Base-by-base conservation (phyloP, 2,888 invertebrate species). In the Oasisia sp. region DNA sequence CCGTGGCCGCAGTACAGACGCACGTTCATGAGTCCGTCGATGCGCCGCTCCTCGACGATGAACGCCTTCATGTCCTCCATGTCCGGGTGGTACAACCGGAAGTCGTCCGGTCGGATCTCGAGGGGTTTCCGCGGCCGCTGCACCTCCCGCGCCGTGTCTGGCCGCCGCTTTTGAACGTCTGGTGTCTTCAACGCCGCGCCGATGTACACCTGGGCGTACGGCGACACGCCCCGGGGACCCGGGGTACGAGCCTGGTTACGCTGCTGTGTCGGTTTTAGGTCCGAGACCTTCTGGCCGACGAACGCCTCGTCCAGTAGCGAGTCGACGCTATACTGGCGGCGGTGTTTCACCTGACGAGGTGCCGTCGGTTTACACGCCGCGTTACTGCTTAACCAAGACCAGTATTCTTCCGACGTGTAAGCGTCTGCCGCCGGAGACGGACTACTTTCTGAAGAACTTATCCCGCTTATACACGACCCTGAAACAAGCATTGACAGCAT, bases 1-100 rank as follows among this genome's bases (percentile, higher is more conserved):
- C 97, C 97, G 92, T 97, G 96, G 32, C 97, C 97, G 93, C 97
- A 97, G 92, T 96, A 94, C 89, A 97, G 95, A 94, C 96, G 96
- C 32, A 96, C 95, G 92, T 94, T 94, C 32, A 96, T 94, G 91
- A 95, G 93, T 0, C 96, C 96, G 93, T 95, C 95, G 56, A 95
- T 94, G 14, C 95, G 93, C 32, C 95, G 94, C 11, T 91, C 93
- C 5, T 91, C 92, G 11, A 91, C 91, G 27, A 91, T 89, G 50
- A 58, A 58, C 1, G 92, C 91, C 91, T 95, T 95, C 91, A 94
- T 94, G 58, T 95, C 93, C 93, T 95, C 96, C 27, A 94, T 94
- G 92, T 95, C 94, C 14, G 94, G 93, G 32, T 94, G 95, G 93
- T 95, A 96, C n/a, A 95, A 94, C 91, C 95, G 95, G 93, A 95